Percentiles rank a stretch among this genome's conserved stretches.
Conservation (phyloP, 2,797 vertebrate genomes). For the Chelon auratus region DNA sequence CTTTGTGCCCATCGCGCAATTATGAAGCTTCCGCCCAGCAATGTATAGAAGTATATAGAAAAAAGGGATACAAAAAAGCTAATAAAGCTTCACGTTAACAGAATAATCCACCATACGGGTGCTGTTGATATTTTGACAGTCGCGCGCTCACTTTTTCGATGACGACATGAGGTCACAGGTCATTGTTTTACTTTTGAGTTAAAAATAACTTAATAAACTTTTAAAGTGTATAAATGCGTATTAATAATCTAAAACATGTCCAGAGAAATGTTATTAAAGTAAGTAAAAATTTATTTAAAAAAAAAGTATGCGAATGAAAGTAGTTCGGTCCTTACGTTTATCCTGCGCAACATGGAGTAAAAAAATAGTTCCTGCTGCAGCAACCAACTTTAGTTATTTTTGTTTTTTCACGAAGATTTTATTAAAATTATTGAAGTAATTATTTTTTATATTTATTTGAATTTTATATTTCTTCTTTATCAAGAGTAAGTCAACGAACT, state of each 20-base stretch:
- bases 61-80: background rate
- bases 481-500: rapidly evolving
- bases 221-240: background rate
- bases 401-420: rapidly evolving
- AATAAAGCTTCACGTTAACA: background rate
- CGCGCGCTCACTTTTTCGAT: constrained; percentile 57
- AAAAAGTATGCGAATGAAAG: constrained; percentile 44
- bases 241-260: background rate
- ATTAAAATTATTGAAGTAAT: rapidly evolving
- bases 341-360: constrained; percentile 47
- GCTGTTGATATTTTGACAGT: constrained; percentile 59
- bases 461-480: rapidly evolving
- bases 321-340: constrained; percentile 51
- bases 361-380: constrained; percentile 72
- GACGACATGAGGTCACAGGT: constrained; percentile 66
- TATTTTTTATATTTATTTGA: rapidly evolving
- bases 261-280: rapidly evolving
- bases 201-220: background rate
- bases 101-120: rapidly evolving
- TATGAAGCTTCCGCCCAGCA: rapidly evolving
- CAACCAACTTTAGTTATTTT: background rate
- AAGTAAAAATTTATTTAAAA: background rate
- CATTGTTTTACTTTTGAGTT: background rate
- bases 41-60: background rate
- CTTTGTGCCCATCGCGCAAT: constrained; percentile 63